Evolutionary conservation across 2,797 vertebrate genomes (phyloP).

Genomic region (Ibycter americanus): DNA sequence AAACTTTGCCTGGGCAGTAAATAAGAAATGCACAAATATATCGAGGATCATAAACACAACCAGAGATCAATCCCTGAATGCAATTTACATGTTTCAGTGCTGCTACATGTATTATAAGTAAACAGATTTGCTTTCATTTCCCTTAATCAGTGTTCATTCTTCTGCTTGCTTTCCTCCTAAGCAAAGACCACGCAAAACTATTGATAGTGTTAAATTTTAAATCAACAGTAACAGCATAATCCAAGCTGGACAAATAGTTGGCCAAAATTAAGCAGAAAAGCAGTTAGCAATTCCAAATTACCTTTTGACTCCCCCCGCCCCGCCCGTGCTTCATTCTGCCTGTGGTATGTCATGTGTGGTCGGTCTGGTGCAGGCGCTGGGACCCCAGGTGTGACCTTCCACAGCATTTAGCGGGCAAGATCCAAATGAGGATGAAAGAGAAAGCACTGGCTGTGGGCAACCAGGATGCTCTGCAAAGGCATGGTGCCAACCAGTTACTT

Average conservation of each 20-base stretch:
- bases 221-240: background rate
- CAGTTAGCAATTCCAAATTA: background rate
- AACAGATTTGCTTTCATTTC: conserved; percentile 36
- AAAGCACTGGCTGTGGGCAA: accelerated
- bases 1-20: background rate
- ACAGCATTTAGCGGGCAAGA: background rate
- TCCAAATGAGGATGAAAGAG: background rate
- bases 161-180: background rate
- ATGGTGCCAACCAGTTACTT: background rate
- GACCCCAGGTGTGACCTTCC: background rate
- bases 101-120: background rate
- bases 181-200: background rate
- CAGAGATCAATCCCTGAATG: background rate
- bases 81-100: background rate
- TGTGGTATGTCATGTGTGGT: accelerated
- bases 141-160: conserved; percentile 29
- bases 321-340: background rate
- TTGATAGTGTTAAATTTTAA: background rate
- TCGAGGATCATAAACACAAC: background rate
- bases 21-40: background rate
- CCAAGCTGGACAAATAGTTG: background rate
- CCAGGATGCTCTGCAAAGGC: background rate
- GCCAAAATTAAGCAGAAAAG: background rate
- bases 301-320: background rate
- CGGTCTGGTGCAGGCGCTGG: background rate